A percentile compares a stretch with the other conserved stretches of the same genome.
These are phyloP conservation scores for Pentalonia nigronervosa DNA, from an alignment of 1,140 invertebrate genomes.

Conservation along the genomic window DNA sequence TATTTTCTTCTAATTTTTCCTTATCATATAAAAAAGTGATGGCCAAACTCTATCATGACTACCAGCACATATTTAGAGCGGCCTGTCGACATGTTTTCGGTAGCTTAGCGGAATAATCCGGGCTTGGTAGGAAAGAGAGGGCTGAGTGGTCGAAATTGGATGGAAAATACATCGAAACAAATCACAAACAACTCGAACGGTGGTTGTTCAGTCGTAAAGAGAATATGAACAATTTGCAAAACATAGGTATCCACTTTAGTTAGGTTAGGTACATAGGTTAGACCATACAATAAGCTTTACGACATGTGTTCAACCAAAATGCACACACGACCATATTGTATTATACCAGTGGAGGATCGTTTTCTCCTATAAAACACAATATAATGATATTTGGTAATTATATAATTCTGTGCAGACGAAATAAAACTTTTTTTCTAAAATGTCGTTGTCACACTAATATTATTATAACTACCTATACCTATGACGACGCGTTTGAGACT, in stretches of 20 bases:
- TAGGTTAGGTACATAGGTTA: too few species aligned
- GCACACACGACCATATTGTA: not conserved
- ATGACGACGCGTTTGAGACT: not conserved
- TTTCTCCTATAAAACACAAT: not conserved
- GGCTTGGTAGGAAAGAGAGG: too few species aligned
- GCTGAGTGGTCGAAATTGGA: not conserved
- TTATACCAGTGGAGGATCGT: not conserved
- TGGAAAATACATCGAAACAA: not conserved
- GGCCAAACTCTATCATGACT: too few species aligned
- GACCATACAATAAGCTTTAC: not conserved
- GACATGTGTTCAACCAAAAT: not conserved
- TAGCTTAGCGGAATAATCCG: too few species aligned
- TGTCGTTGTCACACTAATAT: not conserved
- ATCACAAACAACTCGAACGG: not conserved
- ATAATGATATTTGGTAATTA: not conserved
- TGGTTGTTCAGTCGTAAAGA: not conserved
- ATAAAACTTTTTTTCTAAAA: not conserved
- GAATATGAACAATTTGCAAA: not conserved
- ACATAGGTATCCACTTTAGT: too few species aligned
- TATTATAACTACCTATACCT: not conserved
- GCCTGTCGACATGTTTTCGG: too few species aligned
- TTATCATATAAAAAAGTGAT: too few species aligned
- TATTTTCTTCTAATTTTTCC: too few species aligned
- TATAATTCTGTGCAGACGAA: not conserved
- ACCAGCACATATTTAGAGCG: too few species aligned